phyloP scores from a whole-genome alignment of 2,797 vertebrate species.

The Hozukius guyotensis region DNA sequence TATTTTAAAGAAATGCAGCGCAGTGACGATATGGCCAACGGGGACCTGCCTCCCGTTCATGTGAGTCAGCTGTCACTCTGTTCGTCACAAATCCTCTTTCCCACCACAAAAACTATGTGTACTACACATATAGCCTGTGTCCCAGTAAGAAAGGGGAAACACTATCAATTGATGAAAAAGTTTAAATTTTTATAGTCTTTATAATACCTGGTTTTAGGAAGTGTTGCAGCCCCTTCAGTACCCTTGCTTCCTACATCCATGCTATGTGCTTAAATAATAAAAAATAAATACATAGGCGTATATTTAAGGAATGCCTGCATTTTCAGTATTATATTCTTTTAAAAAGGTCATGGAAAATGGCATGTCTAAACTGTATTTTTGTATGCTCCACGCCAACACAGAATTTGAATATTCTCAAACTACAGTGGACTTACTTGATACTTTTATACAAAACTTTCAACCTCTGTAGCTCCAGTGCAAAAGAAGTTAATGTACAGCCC shows the following conservation, averaged over 20 bases:
- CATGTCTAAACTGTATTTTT: neutral
- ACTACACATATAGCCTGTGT: neutral
- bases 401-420: neutral
- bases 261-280: neutral
- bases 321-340: neutral
- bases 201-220: neutral
- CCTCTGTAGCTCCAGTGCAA: neutral
- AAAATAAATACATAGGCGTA: rapidly evolving
- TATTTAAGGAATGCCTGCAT: neutral
- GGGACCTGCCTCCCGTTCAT: too few species aligned
- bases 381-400: neutral
- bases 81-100: too few species aligned
- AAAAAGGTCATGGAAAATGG: neutral
- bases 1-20: too few species aligned
- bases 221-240: neutral
- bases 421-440: neutral
- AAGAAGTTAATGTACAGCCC: too few species aligned
- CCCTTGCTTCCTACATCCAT: neutral
- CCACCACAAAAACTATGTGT: too few species aligned
- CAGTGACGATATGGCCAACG: too few species aligned
- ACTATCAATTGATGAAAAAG: neutral
- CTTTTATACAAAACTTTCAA: neutral
- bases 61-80: too few species aligned
- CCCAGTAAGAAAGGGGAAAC: neutral
- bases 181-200: neutral